Evolutionary conservation across 2,113 vertebrate genomes (phyloP), one percentile per base, ranked within the genome.

Genomic region (Tachysurus vachellii): DNA sequence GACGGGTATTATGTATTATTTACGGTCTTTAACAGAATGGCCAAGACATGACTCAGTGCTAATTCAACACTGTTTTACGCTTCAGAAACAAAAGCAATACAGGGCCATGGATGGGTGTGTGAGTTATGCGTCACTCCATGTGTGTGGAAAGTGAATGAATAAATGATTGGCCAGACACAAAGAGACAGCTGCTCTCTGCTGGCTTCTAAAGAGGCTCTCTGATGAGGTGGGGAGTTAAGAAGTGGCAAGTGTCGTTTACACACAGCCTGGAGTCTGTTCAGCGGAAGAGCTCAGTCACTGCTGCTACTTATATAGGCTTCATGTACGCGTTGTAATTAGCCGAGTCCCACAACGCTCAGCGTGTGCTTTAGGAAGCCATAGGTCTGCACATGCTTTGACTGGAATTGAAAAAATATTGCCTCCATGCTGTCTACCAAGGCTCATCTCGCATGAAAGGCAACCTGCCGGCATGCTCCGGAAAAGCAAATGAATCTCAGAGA

Each of bases 111-210:
- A 42, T 59, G 82, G n/a, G 53, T 80, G 79, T 75, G 47, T 47
- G 28, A 5, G 44, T n/a, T 64, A 26, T 59, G 62, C 26, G 53
- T 71, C 80, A 44, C 53, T 64, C 10, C 79, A 84, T 81, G 76
- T 89, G 80, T 84, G 86, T 91, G 90, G 88, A 92, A 91, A 92
- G 88, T 90, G 86, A 85, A 93, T 94, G 90, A 94, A 93, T 95
- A 91, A 95, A 91, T 94, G 82, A 95, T 91, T 53, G 83, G 8
- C 8, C 77, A 80, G 57, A 88, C 70, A 28, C 42, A 88, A 75
- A 83, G 82, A 84, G 83, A 84, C 89, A 80, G 88, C 89, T 89
- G 90, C 73, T 89, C 84, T 84, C 87, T 64, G 83, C 75, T 85
- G 66, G 85, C 85, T 88, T 87, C 84, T 90, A 81, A 90, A 90